A percentile compares a stretch with the other conserved stretches of the same genome.
Conservation (phyloP, 2,113 vertebrate species). For the Sylvietta virens region DNA sequence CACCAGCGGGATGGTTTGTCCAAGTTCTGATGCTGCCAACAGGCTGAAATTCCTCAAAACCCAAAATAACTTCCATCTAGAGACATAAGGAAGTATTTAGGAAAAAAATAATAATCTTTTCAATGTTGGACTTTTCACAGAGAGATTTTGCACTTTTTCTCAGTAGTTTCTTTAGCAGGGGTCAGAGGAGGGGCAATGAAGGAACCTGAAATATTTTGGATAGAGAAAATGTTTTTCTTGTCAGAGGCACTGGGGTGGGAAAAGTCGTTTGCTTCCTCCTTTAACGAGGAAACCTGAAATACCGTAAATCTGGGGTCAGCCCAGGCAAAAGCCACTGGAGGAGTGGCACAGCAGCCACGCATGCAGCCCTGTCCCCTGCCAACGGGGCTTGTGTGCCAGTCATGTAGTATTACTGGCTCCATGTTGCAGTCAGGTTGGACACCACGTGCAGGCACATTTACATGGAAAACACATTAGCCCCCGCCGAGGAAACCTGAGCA, state of each 20-base stretch:
- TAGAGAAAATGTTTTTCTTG: background rate
- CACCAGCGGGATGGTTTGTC: background rate
- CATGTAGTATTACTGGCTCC: background rate
- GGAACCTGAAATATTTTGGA: background rate
- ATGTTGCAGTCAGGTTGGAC: background rate
- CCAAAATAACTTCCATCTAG: background rate
- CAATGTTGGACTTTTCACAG: background rate
- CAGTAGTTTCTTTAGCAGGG: background rate
- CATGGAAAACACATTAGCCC: slow-evolving; percentile 54
- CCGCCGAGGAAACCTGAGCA: background rate
- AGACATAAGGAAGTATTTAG: background rate
- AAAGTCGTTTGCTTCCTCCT: fast-evolving
- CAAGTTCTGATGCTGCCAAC: background rate
- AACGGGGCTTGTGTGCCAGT: background rate
- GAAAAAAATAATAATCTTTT: fast-evolving
- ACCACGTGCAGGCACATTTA: background rate
- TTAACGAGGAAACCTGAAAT: background rate
- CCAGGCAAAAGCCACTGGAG: background rate
- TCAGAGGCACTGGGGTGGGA: background rate
- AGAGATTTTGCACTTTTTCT: background rate
- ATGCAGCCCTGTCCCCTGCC: background rate
- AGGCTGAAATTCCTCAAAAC: background rate
- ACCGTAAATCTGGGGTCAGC: background rate
- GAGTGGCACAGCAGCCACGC: fast-evolving
- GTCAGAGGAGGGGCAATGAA: background rate